These are phyloP conservation scores for Epirrhoe tristata DNA, from an alignment of 2,888 invertebrate genomes.

Conservation along the genomic window DNA sequence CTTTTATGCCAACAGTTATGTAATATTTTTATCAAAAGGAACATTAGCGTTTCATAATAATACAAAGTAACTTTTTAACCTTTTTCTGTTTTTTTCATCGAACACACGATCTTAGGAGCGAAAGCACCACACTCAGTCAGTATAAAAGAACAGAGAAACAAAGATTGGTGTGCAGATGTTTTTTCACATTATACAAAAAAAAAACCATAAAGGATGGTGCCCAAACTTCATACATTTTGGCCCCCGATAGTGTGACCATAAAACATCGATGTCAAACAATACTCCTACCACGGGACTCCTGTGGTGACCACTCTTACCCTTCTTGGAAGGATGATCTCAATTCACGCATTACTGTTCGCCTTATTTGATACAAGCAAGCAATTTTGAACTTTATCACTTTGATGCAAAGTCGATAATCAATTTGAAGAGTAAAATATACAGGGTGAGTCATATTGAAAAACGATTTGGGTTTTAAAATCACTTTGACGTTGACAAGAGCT, in stretches of 20 bases:
- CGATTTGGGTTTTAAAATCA: conserved; percentile 16
- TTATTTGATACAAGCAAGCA: conserved; percentile 1
- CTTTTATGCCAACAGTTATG: neutral
- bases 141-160: neutral
- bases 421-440: conserved; percentile 37
- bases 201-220: conserved; percentile 40
- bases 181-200: conserved; percentile 18
- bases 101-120: too few species aligned
- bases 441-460: conserved; percentile 51
- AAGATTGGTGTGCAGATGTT: neutral
- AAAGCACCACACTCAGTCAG: neutral
- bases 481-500: conserved; percentile 35
- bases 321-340: conserved; percentile 60
- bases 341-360: conserved; percentile 16
- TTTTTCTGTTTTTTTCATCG: too few species aligned
- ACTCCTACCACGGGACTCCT: conserved; percentile 59
- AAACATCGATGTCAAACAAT: conserved; percentile 49
- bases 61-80: too few species aligned
- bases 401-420: conserved; percentile 18
- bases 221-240: conserved; percentile 18
- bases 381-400: conserved; percentile 9
- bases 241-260: conserved; percentile 55
- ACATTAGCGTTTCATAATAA: too few species aligned
- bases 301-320: conserved; percentile 62
- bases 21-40: neutral